Base-by-base conservation (phyloP, 2,888 invertebrate genomes). In the Petrolisthes cinctipes region DNA sequence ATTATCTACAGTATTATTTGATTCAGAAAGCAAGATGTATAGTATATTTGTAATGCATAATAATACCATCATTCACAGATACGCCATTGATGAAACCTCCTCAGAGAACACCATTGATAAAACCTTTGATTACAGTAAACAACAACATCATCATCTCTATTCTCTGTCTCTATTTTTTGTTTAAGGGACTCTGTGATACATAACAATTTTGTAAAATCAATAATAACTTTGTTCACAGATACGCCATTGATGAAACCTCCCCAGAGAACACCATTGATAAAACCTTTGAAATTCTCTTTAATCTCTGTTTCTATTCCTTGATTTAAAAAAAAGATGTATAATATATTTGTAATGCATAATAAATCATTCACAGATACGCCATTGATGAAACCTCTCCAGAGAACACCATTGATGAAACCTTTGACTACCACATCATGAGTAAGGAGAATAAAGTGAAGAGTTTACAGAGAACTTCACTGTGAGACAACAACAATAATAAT, bases 361-460 rank as follows among this genome's bases (percentile, higher is more conserved):
- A 14, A 66, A 2, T 80, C 7, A 11, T 81, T 82, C 51, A 20
- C 56, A 88, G 87, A 23, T 88, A 88, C 14, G 81, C 79, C 2
- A 75, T 81, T 75, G 87, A 88, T 66, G 87, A 88, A 51, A 88
- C 87, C 17, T 84, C 84, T 17, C 87, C 87, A 75, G 87, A 83
- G 73, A 84, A 88, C 66, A 61, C 53, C 17, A 75, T 78, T 54
- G 87, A 88, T 23, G 87, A 84, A 75, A 71, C 75, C 56, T 83
- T 84, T 76, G 87, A 88, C 51, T 88, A 88, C 66, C 51, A 57
- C 37, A 88, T 88, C 54, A 68, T 88, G 23, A 88, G 87, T 57
- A 88, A 88, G 37, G 37, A 73, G 75, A 88, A 88, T 54, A 88
- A 88, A 57, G 79, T 84, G 84, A 88, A 88, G 78, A 80, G 75